Evolutionary conservation across 2,888 invertebrate species (phyloP).

Genomic region (Drosophila pseudotalamancana): DNA sequence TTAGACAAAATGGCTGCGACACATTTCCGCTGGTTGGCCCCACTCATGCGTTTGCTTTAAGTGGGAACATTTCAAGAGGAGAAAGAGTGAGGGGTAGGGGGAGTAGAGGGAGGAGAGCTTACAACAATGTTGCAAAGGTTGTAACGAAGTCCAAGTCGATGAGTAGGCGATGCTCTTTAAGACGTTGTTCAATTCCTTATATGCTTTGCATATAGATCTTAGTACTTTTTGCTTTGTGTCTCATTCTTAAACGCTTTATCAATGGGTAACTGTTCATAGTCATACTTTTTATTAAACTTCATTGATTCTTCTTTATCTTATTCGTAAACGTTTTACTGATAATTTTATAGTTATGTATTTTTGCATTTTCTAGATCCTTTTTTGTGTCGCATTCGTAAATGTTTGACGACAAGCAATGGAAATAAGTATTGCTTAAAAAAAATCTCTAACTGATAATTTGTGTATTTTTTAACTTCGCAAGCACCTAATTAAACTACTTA

Average conservation of each 20-base stretch:
- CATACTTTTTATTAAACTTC: too few relatives aligned
- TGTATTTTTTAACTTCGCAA: too few relatives aligned
- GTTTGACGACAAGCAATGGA: background rate
- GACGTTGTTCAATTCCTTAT: too few relatives aligned
- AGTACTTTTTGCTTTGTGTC: background rate
- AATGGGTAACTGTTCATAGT: too few relatives aligned
- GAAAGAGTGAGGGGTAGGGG: too few relatives aligned
- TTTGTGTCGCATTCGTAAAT: background rate
- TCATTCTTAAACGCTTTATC: too few relatives aligned
- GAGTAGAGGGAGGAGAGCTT: too few relatives aligned
- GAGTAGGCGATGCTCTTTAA: background rate
- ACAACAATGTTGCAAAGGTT: slow-evolving; percentile 10
- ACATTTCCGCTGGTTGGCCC: slow-evolving; percentile 72
- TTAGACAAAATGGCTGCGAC: slow-evolving; percentile 79
- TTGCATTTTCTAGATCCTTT: background rate
- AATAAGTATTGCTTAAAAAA: background rate
- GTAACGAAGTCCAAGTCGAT: slow-evolving; percentile 7
- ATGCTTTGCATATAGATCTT: too few relatives aligned
- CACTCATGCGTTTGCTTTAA: slow-evolving; percentile 36
- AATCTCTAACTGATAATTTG: background rate
- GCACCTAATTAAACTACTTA: too few relatives aligned
- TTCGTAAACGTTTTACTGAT: too few relatives aligned
- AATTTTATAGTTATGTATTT: too few relatives aligned
- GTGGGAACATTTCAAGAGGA: slow-evolving; percentile 16
- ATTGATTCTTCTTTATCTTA: too few relatives aligned